These are phyloP conservation scores for Nemopilema nomurai DNA, from an alignment of 30 jellyfish, hydroid and myxozoan genomes.

Conservation along the genomic window DNA sequence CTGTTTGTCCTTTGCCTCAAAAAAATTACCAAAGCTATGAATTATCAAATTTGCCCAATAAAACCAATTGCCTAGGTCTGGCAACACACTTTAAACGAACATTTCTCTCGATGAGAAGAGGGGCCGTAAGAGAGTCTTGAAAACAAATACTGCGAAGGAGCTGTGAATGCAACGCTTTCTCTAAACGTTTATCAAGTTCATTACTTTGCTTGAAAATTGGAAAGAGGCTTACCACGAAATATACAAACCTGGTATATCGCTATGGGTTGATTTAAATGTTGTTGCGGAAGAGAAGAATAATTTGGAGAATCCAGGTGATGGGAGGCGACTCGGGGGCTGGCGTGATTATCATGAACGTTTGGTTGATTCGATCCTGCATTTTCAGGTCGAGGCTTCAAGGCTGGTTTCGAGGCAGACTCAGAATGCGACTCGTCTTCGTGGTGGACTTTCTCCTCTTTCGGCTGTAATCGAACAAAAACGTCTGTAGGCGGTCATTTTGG, in stretches of 20 bases:
- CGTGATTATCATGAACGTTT: neutral
- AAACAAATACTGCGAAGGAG: too few species aligned
- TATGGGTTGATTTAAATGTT: conserved; percentile 47
- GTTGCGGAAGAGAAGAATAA: conserved; percentile 8
- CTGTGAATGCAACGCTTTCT: too few species aligned
- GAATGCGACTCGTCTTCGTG: neutral
- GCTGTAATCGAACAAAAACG: neutral
- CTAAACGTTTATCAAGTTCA: too few species aligned
- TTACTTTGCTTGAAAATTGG: too few species aligned
- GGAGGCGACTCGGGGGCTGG: neutral
- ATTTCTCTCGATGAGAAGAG: too few species aligned
- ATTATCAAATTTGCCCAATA: too few species aligned
- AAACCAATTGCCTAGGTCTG: too few species aligned
- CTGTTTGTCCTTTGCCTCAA: too few species aligned
- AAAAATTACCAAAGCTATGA: too few species aligned
- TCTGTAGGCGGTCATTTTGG: neutral
- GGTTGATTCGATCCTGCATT: conserved; percentile 34
- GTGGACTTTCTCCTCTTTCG: neutral
- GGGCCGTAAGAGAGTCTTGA: too few species aligned
- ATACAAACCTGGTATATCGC: conserved; percentile 59
- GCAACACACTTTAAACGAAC: too few species aligned
- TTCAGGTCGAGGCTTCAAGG: conserved; percentile 63
- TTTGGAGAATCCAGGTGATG: neutral
- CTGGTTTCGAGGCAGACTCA: conserved; percentile 47
- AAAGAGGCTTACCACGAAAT: neutral